Percentiles rank a stretch among this genome's conserved stretches.
Conservation (phyloP, 2,797 vertebrate species). For the Bradypodion ventrale region DNA sequence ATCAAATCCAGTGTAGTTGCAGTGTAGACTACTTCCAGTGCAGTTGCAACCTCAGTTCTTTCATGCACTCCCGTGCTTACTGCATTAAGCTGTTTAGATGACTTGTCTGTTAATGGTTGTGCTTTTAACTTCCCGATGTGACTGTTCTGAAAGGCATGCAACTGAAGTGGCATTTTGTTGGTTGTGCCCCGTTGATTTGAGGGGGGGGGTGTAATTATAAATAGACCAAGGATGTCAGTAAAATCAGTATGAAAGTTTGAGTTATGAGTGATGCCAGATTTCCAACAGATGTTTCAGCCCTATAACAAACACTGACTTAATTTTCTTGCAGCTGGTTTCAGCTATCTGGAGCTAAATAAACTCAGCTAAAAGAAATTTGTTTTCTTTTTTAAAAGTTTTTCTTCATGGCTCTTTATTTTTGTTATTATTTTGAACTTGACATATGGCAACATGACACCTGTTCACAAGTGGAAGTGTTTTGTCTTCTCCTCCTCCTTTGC, state of each 20-base stretch:
- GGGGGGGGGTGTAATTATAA: constrained; percentile 21
- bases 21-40: no score
- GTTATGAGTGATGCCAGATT: constrained; percentile 63
- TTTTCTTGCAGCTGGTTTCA: constrained; percentile 62
- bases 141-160: constrained; percentile 38
- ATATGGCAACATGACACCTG: not conserved
- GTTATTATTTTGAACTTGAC: not conserved
- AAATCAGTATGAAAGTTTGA: constrained; percentile 57
- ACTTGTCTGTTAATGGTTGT: not conserved
- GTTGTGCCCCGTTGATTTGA: constrained; percentile 52
- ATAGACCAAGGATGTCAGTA: constrained; percentile 58
- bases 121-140: not conserved
- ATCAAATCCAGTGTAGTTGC: no score
- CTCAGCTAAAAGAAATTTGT: constrained; percentile 29
- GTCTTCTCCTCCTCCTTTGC: no score
- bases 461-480: no score
- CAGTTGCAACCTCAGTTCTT: no score
- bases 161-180: constrained; percentile 57
- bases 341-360: constrained; percentile 41
- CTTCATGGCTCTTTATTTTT: constrained; percentile 17
- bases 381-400: not conserved
- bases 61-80: not conserved
- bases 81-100: constrained; percentile 18
- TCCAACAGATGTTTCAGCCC: constrained; percentile 71
- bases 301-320: constrained; percentile 66